Conservation (phyloP, 2,888 invertebrate genomes). For the Marasmarcha lunaedactyla region DNA sequence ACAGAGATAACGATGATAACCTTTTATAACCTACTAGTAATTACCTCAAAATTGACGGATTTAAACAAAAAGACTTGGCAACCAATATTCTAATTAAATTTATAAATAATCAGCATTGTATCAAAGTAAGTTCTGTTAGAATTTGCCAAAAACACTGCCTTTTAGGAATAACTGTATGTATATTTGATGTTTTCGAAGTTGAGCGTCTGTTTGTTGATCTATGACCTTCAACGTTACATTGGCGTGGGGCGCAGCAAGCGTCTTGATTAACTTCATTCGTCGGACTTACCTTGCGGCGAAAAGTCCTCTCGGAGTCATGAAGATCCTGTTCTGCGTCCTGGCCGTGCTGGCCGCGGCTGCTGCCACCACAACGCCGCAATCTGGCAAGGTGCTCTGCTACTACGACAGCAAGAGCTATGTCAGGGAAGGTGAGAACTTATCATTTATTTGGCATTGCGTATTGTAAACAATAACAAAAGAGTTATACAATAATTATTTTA, state of each 20-base stretch:
- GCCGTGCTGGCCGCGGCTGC: conserved; percentile 40
- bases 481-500: no score
- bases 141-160: no score
- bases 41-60: no score
- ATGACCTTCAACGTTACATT: neutral
- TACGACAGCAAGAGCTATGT: conserved; percentile 78
- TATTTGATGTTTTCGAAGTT: no score
- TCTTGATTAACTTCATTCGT: conserved; percentile 32
- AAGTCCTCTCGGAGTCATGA: conserved; percentile 38
- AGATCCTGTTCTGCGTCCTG: conserved; percentile 29
- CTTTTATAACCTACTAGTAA: no score
- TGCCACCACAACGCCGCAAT: conserved; percentile 36
- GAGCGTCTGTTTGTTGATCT: neutral
- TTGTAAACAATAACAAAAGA: no score
- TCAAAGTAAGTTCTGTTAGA: no score
- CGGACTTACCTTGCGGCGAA: conserved; percentile 38
- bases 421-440: conserved; percentile 76
- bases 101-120: no score
- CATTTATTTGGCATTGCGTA: conserved; percentile 29
- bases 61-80: no score
- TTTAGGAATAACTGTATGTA: no score
- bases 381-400: conserved; percentile 77
- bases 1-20: no score
- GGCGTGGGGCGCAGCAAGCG: neutral
- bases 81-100: no score